These are phyloP conservation scores for Apis mellifera DNA, from an alignment of 1,140 invertebrate genomes.

Conservation along the genomic window Amel_HAv3.1 CM009937.2:1880001-1880500, in stretches of 20 bases:
- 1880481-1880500: background rate
- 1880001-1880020: too few species aligned
- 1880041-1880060: too few species aligned
- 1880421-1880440: too few species aligned
- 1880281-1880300: slow-evolving; percentile 67
- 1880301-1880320: slow-evolving; percentile 72
- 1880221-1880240: slow-evolving; percentile 56
- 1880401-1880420: slow-evolving; percentile 15
- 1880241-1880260: slow-evolving; percentile 58
- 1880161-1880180: background rate
- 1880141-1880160: background rate
- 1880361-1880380: slow-evolving; percentile 48
- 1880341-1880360: slow-evolving; percentile 49
- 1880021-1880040: too few species aligned
- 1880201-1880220: slow-evolving; percentile 53
- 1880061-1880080: background rate
- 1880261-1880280: slow-evolving; percentile 64
- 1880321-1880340: slow-evolving; percentile 60
- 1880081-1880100: background rate
- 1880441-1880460: background rate
- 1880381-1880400: slow-evolving; percentile 35
- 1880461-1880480: too few species aligned
- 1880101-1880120: background rate
- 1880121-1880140: background rate
- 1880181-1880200: background rate